Evolutionary conservation across 2,888 invertebrate genomes (phyloP).

Genomic region (Sphaerophoria taeniata): DNA sequence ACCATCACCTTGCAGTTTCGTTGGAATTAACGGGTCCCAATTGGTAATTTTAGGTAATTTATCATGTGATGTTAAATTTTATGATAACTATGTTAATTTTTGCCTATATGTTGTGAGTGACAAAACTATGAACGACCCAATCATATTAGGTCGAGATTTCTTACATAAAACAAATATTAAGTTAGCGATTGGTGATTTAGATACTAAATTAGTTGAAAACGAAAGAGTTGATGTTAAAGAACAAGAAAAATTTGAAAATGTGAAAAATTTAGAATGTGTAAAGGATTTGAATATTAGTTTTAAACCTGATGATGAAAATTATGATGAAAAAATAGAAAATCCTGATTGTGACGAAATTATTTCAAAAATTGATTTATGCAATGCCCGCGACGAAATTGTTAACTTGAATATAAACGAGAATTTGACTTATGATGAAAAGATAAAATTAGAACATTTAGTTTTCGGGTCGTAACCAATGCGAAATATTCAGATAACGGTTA

Average conservation of each 20-base stretch:
- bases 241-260: not conserved
- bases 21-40: conserved; percentile 43
- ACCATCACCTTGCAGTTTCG: conserved; percentile 4
- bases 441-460: not conserved
- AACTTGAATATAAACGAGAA: conserved; percentile 21
- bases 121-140: conserved; percentile 35
- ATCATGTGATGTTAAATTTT: conserved; percentile 36
- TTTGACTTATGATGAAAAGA: no score
- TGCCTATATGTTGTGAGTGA: conserved; percentile 46
- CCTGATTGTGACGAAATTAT: conserved; percentile 9
- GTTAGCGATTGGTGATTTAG: not conserved
- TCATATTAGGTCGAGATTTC: not conserved
- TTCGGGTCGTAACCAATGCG: not conserved
- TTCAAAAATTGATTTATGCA: conserved; percentile 40
- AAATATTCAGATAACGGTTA: not conserved
- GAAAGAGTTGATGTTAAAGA: conserved; percentile 3
- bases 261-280: not conserved
- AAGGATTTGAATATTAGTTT: not conserved
- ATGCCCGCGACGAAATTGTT: conserved; percentile 25
- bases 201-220: not conserved
- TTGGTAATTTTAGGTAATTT: conserved; percentile 42
- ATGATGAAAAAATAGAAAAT: not conserved
- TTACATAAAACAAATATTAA: no score
- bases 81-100: conserved; percentile 30
- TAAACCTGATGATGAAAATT: conserved; percentile 6